Evolutionary conservation across 1,140 invertebrate species (phyloP).

Genomic region (Latrodectus geometricus): DNA sequence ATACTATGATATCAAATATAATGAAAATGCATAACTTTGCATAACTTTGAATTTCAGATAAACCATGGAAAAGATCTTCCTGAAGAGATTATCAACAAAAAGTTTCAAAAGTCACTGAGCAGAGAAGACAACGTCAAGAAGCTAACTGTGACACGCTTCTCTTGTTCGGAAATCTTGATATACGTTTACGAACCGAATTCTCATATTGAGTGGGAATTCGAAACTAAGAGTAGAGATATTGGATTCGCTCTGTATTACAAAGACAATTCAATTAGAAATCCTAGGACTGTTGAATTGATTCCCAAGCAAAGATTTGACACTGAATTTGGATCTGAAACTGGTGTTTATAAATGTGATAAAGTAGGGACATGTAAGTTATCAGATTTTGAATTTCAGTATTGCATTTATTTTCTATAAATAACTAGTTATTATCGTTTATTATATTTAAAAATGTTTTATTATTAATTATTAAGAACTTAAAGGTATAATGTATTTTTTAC

Average conservation of each 20-base stretch:
- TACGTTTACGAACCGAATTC: not conserved
- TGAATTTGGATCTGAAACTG: not conserved
- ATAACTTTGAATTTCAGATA: not conserved
- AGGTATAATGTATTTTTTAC: no score
- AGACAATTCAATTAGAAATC: not conserved
- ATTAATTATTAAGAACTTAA: no score
- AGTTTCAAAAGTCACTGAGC: not conserved
- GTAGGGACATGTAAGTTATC: constrained; percentile 10
- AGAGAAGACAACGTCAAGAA: not conserved
- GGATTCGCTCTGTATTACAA: constrained; percentile 4
- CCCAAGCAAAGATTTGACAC: constrained; percentile 31
- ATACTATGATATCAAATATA: no score
- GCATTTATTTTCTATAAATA: no score
- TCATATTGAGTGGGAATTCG: constrained; percentile 3
- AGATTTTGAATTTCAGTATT: no score
- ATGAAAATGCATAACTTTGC: no score
- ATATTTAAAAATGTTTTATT: no score
- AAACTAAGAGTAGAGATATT: constrained; percentile 12
- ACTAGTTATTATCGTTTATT: no score
- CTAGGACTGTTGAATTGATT: not conserved
- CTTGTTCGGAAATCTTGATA: not conserved
- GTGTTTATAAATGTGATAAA: constrained; percentile 23
- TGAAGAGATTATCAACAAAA: not conserved
- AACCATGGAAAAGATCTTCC: not conserved
- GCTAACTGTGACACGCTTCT: not conserved